Evolutionary conservation across 1,140 invertebrate genomes (phyloP).

Genomic region (Drosophila tristis): DNA sequence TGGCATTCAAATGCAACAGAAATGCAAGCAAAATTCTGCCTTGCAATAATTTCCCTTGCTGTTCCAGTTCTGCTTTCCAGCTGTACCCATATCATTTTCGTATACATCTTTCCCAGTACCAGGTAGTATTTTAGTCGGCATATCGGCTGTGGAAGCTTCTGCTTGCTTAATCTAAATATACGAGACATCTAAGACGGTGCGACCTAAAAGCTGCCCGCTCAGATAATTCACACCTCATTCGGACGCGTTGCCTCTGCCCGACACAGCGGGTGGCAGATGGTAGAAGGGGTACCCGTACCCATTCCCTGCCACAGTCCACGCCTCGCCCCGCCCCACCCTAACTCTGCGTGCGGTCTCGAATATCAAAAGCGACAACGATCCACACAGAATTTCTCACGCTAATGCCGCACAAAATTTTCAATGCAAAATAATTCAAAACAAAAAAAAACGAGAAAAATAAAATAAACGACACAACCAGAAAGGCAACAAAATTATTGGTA

Average conservation of each 20-base stretch:
- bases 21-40: no score
- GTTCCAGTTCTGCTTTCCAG: no score
- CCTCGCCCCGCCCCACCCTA: no score
- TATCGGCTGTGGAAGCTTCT: no score
- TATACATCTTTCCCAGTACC: no score
- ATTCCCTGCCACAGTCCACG: background rate
- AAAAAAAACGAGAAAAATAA: constrained; percentile 20
- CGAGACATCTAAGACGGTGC: constrained; percentile 48
- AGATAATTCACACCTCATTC: constrained; percentile 78
- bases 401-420: constrained; percentile 52
- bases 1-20: no score
- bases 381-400: constrained; percentile 70
- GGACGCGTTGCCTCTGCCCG: constrained; percentile 13
- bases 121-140: no score
- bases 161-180: constrained; percentile 68
- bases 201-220: constrained; percentile 40
- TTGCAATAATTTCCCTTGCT: no score
- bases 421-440: constrained; percentile 58
- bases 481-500: constrained; percentile 50
- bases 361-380: constrained; percentile 49
- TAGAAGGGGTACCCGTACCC: background rate
- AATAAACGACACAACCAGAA: constrained; percentile 41
- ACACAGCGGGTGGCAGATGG: constrained; percentile 3
- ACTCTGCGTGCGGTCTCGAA: constrained; percentile 44
- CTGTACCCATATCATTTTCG: no score